phyloP scores from a whole-genome alignment of 2,888 invertebrate genomes.

The Pherbina coryleti region DNA sequence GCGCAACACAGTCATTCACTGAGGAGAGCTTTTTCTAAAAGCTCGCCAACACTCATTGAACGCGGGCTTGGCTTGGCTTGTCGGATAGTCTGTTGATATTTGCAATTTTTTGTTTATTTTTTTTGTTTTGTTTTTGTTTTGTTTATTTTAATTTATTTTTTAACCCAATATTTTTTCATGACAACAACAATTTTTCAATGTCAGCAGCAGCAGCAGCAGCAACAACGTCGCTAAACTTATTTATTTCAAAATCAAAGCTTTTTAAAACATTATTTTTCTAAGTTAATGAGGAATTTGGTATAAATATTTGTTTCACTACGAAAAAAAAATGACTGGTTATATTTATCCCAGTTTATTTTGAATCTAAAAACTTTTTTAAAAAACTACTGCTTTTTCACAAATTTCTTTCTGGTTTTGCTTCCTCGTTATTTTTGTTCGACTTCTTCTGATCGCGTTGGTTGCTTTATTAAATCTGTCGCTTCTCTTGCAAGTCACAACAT shows the following conservation, averaged over 20 bases:
- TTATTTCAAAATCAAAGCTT: neutral
- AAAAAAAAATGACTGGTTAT: neutral
- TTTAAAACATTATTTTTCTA: neutral
- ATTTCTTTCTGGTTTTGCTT: neutral
- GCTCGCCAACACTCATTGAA: too few relatives aligned
- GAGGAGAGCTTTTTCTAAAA: too few relatives aligned
- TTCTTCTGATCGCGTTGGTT: neutral
- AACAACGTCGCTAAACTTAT: neutral
- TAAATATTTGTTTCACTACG: neutral
- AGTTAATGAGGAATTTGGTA: neutral
- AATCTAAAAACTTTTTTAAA: neutral
- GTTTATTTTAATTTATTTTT: too few relatives aligned
- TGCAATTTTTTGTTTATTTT: neutral
- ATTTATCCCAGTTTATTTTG: neutral
- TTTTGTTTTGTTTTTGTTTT: neutral
- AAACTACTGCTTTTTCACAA: neutral
- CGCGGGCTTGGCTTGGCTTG: too few relatives aligned
- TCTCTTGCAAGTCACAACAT: neutral
- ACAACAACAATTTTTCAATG: neutral
- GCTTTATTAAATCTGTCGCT: neutral
- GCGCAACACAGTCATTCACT: too few relatives aligned
- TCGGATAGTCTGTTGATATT: neutral
- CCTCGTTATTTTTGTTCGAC: neutral
- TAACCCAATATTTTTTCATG: neutral
- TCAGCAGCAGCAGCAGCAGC: neutral